phyloP scores from a whole-genome alignment of 2,113 vertebrate genomes.

The Phycodurus eques region DNA sequence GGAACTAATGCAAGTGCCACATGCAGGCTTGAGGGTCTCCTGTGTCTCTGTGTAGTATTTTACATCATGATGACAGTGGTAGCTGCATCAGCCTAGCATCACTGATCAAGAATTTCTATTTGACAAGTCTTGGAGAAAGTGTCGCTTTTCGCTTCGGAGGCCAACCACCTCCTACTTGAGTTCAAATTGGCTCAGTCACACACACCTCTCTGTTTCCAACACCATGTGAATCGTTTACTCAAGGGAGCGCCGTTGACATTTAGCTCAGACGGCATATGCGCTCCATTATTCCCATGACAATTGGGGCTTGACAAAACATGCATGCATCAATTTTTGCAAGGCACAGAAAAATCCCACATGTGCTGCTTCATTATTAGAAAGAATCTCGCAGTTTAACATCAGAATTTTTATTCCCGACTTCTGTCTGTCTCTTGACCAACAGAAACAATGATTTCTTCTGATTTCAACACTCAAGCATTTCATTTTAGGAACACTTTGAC shows the following conservation, averaged over 20 bases:
- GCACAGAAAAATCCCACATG: neutral
- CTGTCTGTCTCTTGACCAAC: neutral
- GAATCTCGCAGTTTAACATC: neutral
- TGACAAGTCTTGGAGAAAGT: neutral
- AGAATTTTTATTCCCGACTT: neutral
- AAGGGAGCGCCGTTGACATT: constrained; percentile 9
- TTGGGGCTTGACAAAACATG: constrained; percentile 3
- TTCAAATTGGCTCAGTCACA: constrained; percentile 5
- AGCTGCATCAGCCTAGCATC: neutral
- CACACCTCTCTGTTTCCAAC: neutral
- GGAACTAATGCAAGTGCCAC: neutral
- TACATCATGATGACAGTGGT: neutral
- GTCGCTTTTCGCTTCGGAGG: neutral
- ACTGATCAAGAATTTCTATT: constrained; percentile 4
- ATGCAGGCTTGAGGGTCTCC: neutral
- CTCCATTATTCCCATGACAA: neutral
- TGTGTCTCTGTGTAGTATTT: neutral
- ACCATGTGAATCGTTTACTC: neutral
- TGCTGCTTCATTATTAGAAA: neutral
- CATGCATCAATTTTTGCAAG: constrained; percentile 7
- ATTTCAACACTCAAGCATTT: neutral
- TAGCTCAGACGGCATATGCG: neutral
- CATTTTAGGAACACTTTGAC: neutral
- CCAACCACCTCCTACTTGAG: constrained; percentile 1
- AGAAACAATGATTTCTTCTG: neutral